Percentiles rank a stretch among this genome's conserved stretches.
Evolutionary conservation across 2,113 vertebrate genomes (phyloP).

Genomic region (Alligator mississippiensis): DNA sequence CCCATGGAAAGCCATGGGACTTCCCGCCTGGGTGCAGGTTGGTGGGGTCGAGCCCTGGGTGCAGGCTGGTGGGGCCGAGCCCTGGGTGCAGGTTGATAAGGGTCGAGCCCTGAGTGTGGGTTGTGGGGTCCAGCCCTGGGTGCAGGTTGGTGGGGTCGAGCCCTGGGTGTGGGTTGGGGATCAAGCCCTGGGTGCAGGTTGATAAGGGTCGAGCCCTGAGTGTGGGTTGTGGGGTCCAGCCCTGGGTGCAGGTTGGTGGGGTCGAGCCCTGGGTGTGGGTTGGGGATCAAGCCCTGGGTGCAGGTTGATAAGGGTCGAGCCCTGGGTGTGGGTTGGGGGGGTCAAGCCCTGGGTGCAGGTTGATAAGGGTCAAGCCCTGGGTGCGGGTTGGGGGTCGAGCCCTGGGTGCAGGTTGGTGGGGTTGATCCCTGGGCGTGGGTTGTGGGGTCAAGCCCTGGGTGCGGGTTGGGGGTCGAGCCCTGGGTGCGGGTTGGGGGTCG

Average conservation of each 20-base stretch:
- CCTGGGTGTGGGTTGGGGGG: neutral
- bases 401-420: too few species aligned
- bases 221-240: too few species aligned
- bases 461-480: too few species aligned
- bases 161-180: too few species aligned
- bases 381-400: too few species aligned
- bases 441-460: too few species aligned
- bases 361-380: too few species aligned
- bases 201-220: too few species aligned
- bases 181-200: neutral
- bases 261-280: neutral
- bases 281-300: too few species aligned
- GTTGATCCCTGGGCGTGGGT: too few species aligned
- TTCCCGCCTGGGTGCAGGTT: neutral
- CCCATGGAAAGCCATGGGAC: fast-evolving
- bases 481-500: neutral
- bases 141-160: neutral
- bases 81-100: neutral
- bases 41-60: neutral
- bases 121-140: neutral
- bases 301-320: neutral
- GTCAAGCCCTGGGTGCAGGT: neutral
- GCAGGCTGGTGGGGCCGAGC: too few species aligned
- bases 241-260: neutral
- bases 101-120: neutral